Base-by-base conservation (phyloP, 2,797 vertebrate genomes). In the Gymnothorax javanicus region DNA sequence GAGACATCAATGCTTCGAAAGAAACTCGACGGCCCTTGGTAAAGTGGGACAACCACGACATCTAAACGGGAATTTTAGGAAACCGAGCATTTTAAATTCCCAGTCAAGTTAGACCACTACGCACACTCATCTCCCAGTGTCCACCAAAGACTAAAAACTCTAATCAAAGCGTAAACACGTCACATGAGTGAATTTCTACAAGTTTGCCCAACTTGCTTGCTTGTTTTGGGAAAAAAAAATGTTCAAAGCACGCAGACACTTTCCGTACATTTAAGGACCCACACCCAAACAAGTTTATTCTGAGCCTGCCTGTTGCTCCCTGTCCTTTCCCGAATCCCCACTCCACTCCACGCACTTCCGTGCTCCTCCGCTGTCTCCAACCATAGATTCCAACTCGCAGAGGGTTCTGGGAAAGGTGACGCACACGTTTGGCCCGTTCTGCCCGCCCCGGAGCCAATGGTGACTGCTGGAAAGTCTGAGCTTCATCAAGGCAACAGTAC, bases 1-100 rank as follows among this genome's bases (percentile, higher is more conserved):
- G 88, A 84, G 20, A 88, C 92, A 86, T 94, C 92, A 94, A 94
- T 91, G 85, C 69, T 91, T 57, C 84, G 57, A 90, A 84, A 90
- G 83, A 86, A 91, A 83, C 85, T 92, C 91, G 88, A 90, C 87
- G 90, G 23, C 84, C 85, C 91, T 88, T 13, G 67, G 87, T 88
- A 89, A 90, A 83, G 85, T 50, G 89, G 85, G 20, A 86, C 82
- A 87, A 27, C 86, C 88, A 87, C n/a, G 50, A 60, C 90, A 88
- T 88, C 87, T 86, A 50, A 56, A 57, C 84, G 73, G 90, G 86
- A 27, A 52, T 27, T 88, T 52, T 86, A 85, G 85, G 89, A 92
- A 15, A 86, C 89, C 56, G 2, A 85, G 90, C 94, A 94, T 95
- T 88, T 90, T 12, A 54, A 75, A 88, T 57, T 87, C 91, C 89